phyloP scores from a whole-genome alignment of 2,113 vertebrate species.

The Takifugu flavidus region DNA sequence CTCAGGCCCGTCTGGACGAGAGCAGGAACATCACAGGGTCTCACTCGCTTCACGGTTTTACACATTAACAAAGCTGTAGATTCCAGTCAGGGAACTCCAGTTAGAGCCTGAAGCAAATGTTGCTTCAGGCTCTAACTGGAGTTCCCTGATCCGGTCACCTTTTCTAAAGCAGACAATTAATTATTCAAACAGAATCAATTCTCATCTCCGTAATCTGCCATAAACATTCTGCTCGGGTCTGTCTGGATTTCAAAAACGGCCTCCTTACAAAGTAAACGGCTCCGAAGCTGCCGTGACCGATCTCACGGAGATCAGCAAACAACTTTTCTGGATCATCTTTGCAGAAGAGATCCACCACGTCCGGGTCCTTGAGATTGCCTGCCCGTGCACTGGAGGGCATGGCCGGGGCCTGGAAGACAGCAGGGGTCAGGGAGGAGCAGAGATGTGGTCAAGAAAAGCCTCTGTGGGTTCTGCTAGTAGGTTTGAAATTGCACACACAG shows the following conservation, averaged over 20 bases:
- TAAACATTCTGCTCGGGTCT: no score
- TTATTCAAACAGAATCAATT: no score
- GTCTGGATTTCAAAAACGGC: no score
- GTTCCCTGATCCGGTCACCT: no score
- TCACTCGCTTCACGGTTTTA: no score
- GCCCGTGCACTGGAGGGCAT: conserved; percentile 89
- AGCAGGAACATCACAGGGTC: no score
- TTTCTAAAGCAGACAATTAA: no score
- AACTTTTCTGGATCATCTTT: conserved; percentile 90
- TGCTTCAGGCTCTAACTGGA: background rate
- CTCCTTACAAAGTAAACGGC: conserved; percentile 86
- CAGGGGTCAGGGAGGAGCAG: background rate
- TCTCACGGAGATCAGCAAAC: conserved; percentile 87
- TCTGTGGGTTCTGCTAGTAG: background rate
- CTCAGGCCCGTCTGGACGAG: no score
- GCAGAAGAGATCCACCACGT: conserved; percentile 89
- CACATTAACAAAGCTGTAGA: no score
- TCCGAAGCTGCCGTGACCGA: conserved; percentile 90
- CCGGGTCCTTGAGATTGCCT: conserved; percentile 88
- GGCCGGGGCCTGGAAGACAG: conserved; percentile 71
- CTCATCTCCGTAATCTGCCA: no score
- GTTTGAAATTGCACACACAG: no score
- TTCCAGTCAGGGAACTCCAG: no score
- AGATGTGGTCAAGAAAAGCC: background rate
- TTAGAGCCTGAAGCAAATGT: background rate